These are phyloP conservation scores for Protobothrops flavoviridis DNA, from an alignment of 2,113 vertebrate genomes.

Conservation along the genomic window DNA sequence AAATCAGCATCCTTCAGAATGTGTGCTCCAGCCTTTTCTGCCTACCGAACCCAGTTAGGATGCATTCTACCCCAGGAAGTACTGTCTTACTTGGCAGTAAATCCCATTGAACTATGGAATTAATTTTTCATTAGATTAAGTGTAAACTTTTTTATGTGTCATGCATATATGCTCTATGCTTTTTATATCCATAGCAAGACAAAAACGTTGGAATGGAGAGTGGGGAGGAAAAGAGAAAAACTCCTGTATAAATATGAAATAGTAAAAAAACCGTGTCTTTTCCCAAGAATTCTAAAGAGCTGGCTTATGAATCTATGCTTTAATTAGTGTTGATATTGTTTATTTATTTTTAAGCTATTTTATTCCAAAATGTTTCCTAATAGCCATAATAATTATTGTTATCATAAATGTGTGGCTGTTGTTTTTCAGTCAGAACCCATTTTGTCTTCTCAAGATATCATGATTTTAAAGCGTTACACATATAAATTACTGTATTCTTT, in stretches of 20 bases:
- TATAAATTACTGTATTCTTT: conserved; percentile 18
- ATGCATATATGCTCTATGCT: not conserved
- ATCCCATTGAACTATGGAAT: not conserved
- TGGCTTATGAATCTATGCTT: conserved; percentile 54
- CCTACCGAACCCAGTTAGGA: not conserved
- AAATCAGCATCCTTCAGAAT: not conserved
- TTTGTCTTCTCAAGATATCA: conserved; percentile 3
- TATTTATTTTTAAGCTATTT: not conserved
- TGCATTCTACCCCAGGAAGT: not conserved
- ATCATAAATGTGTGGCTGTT: not conserved
- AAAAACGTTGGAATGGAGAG: not conserved
- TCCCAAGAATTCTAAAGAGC: conserved; percentile 38
- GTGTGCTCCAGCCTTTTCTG: not conserved
- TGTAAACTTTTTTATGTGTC: not conserved
- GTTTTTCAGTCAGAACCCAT: conserved; percentile 23
- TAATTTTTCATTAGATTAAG: not conserved
- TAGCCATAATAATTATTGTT: not conserved
- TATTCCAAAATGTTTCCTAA: not conserved
- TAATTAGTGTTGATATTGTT: conserved; percentile 26
- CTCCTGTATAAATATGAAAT: conserved; percentile 24
- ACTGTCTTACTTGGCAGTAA: not conserved
- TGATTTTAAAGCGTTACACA: conserved; percentile 6
- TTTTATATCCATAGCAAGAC: not conserved
- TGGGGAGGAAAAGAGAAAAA: not conserved
- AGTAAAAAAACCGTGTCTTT: not conserved